These are phyloP conservation scores for Azemiops feae DNA, from an alignment of 2,113 vertebrate species.

Conservation along the genomic window DNA sequence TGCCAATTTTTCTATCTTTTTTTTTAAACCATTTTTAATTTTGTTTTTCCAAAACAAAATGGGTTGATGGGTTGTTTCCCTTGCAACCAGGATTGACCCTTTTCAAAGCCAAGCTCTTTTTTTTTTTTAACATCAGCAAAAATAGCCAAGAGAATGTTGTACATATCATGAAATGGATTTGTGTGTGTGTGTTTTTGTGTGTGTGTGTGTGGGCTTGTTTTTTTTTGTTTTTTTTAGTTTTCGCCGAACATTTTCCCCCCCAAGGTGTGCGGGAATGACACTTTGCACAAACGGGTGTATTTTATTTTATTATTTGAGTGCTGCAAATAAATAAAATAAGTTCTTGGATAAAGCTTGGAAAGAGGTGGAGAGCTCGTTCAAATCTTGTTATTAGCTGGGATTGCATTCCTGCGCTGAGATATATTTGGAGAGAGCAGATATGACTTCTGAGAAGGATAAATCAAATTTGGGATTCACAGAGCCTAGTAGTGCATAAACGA, in stretches of 20 bases:
- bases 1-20: neutral
- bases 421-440: neutral
- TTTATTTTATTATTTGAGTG: neutral
- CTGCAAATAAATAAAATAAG: neutral
- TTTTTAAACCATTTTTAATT: neutral
- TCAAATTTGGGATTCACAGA: neutral
- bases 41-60: neutral
- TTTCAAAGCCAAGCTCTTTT: neutral
- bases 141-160: neutral
- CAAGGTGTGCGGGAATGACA: neutral
- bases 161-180: neutral
- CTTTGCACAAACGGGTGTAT: constrained; percentile 5
- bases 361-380: neutral
- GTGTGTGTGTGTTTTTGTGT: neutral
- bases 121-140: neutral
- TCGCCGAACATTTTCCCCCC: neutral
- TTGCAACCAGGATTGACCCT: neutral
- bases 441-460: neutral
- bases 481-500: neutral
- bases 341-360: neutral
- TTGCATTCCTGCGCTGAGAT: neutral
- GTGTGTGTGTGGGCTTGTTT: neutral
- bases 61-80: neutral
- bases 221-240: neutral
- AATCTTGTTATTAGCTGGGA: neutral